Conservation (phyloP, 2,113 vertebrate genomes). For the Semnornis frantzii region DNA sequence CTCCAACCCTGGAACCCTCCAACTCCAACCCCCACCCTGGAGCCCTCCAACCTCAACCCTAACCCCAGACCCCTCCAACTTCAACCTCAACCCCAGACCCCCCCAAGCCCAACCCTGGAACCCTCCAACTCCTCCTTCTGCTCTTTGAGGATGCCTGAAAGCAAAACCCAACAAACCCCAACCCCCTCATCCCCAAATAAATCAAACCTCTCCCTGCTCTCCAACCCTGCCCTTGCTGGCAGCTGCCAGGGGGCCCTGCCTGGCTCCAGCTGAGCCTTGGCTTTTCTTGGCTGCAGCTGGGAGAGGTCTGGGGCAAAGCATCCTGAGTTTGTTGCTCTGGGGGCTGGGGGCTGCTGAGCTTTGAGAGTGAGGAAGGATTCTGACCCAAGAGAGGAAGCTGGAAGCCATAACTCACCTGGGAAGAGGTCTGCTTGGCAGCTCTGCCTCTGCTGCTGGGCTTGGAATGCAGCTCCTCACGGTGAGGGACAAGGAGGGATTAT, state of each 20-base stretch:
- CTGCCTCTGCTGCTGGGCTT: background rate
- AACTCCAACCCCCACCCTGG: no score
- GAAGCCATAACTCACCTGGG: slow-evolving; percentile 5
- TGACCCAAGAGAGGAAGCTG: background rate
- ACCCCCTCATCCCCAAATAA: no score
- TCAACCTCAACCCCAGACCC: no score
- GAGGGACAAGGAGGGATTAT: slow-evolving; percentile 40
- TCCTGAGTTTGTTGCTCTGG: background rate
- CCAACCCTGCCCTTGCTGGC: slow-evolving; percentile 22
- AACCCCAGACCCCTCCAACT: no score
- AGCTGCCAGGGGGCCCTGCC: slow-evolving; percentile 11
- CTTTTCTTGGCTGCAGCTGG: slow-evolving; percentile 36
- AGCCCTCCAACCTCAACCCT: no score
- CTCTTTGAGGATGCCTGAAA: background rate
- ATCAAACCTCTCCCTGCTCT: background rate
- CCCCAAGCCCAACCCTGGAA: no score
- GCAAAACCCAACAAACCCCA: background rate
- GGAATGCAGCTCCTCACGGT: slow-evolving; percentile 11
- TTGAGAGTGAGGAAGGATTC: background rate
- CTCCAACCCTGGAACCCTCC: no score
- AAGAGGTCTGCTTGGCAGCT: slow-evolving; percentile 15
- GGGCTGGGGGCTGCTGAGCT: background rate
- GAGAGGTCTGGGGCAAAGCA: background rate
- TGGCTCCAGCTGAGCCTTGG: background rate
- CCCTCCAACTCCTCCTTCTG: background rate